These are phyloP conservation scores for Phodopus roborovskii DNA, from an alignment of 2,113 vertebrate genomes.

Conservation along the genomic window DNA sequence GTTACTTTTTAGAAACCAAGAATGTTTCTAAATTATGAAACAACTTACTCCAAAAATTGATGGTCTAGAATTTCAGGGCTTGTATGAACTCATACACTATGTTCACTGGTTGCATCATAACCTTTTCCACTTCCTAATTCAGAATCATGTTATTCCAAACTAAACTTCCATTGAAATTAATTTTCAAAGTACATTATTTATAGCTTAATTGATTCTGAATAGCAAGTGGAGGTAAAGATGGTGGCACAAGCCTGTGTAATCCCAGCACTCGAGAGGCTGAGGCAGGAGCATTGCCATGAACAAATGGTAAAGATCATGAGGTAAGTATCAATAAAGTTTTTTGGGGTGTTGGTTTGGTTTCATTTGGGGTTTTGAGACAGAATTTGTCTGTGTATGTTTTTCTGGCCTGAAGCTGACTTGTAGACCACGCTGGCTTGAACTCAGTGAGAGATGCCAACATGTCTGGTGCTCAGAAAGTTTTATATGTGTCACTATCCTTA, in stretches of 20 bases:
- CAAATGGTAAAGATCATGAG: background rate
- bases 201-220: slow-evolving; percentile 30
- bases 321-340: background rate
- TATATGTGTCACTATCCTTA: background rate
- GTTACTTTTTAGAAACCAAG: background rate
- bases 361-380: background rate
- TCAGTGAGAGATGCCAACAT: background rate
- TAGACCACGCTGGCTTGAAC: background rate
- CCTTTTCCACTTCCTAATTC: slow-evolving; percentile 20
- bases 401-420: background rate
- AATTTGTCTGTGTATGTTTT: background rate
- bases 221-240: background rate
- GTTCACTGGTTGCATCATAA: background rate
- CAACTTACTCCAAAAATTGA: background rate
- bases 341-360: background rate
- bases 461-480: background rate
- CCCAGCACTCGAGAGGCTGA: background rate
- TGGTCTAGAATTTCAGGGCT: background rate
- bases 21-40: slow-evolving; percentile 34
- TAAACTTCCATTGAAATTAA: background rate
- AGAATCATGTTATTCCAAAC: slow-evolving; percentile 34
- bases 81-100: background rate
- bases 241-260: background rate
- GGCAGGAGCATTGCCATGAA: background rate
- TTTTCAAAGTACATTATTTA: background rate